A percentile compares a stretch with the other conserved stretches of the same genome.
Conservation (phyloP, 2,113 vertebrate genomes). For the Quiscalus mexicanus region DNA sequence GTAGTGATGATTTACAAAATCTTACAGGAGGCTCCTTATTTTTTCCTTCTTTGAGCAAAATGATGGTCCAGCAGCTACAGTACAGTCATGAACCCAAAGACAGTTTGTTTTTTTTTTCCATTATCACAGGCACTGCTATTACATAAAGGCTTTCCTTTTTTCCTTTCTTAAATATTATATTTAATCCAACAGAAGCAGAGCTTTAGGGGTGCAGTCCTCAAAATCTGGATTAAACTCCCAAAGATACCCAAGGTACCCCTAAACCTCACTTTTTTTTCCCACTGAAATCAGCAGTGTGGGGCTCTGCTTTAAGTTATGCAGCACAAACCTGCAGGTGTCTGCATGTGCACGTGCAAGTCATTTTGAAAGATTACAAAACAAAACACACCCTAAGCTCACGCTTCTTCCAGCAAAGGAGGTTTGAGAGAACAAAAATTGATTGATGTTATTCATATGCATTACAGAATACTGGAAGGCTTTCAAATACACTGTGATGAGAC, state of each 20-base stretch:
- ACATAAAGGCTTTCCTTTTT: fast-evolving
- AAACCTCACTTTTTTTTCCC: background rate
- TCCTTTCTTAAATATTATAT: background rate
- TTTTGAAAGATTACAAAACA: background rate
- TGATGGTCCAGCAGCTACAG: background rate
- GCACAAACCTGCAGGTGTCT: background rate
- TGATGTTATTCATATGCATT: constrained; percentile 18
- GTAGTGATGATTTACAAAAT: background rate
- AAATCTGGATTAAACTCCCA: background rate
- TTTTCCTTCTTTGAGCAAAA: background rate
- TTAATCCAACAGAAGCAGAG: background rate
- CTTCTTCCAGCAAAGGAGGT: background rate
- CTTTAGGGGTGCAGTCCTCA: background rate
- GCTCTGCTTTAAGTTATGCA: background rate
- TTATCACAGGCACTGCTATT: background rate
- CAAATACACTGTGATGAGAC: background rate
- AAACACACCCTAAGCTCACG: background rate
- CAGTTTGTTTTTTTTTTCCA: background rate
- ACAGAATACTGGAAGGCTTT: constrained; percentile 27
- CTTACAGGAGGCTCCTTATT: background rate
- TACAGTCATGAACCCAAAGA: fast-evolving
- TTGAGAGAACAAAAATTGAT: constrained; percentile 16
- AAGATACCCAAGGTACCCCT: background rate
- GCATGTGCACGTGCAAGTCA: background rate
- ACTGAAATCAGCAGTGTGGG: background rate